Percentiles rank a stretch among this genome's conserved stretches.
Conservation (phyloP, 2,888 invertebrate species). For the Acrobasis repandana region DNA sequence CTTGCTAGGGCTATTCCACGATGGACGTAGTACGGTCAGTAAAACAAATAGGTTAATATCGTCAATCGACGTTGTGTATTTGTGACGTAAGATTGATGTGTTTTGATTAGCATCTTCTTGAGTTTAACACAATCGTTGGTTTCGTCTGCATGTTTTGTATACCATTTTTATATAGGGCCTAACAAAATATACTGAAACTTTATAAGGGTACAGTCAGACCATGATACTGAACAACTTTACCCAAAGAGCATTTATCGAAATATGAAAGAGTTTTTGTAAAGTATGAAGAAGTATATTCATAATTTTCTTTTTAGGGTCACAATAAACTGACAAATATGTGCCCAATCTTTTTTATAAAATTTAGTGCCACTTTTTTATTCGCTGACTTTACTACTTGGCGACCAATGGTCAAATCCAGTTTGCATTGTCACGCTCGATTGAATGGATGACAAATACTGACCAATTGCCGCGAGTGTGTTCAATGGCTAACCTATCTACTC, state of each 20-base stretch:
- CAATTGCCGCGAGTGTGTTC: not conserved
- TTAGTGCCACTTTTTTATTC: not conserved
- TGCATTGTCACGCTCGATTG: slow-evolving; percentile 1
- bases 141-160: too few species aligned
- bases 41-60: not conserved
- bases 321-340: too few species aligned
- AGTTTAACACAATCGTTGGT: too few species aligned
- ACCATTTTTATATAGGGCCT: too few species aligned
- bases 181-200: too few species aligned
- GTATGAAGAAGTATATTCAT: too few species aligned
- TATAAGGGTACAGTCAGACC: too few species aligned
- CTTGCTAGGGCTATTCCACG: slow-evolving; percentile 38
- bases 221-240: too few species aligned
- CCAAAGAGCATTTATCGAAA: too few species aligned
- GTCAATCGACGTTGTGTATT: not conserved
- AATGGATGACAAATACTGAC: slow-evolving; percentile 7
- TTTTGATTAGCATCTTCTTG: not conserved
- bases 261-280: too few species aligned
- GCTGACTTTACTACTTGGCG: not conserved
- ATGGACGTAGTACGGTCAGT: slow-evolving; percentile 11
- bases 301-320: too few species aligned
- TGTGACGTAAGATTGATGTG: not conserved
- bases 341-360: too few species aligned
- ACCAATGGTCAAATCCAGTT: slow-evolving; percentile 7
- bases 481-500: not conserved